Evolutionary conservation across 2,888 invertebrate species (phyloP), one percentile per base, ranked within the genome.

Genomic region (Eupithecia vulgata): DNA sequence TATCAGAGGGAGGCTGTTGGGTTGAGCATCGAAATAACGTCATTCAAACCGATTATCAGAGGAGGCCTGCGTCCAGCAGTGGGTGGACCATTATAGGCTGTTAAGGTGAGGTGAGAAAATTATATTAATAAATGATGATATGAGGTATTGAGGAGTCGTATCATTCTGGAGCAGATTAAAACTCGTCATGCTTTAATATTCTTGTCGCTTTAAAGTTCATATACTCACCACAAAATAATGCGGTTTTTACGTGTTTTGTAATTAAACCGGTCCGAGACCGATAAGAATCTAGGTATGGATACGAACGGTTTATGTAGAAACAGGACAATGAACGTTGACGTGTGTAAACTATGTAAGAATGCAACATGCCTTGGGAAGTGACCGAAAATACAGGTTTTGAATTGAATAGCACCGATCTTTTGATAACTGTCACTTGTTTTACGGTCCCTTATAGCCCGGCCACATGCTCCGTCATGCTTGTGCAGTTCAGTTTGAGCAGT

Each of bases 231-330:
- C 52, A 48, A 67, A 40, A 42, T 70, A 62, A 70, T 71, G 65
- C 48, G 64, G 61, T 73, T 73, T 75, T 75, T 68, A 72, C 71
- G 70, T 69, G 67, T 75, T 65, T 69, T 34, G 72, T 75, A 71
- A 76, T 76, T 71, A 76, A 69, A 65, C 70, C 72, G 65, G 76
- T 78, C 76, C 74, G 69, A 66, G 30, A 21, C 17, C 30, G 76
- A 78, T 79, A 76, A 73, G 64, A 64, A 76, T 74, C 74, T 65
- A 59, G 61, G 61, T 61, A 34, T 25, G 30, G 34, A 62, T 75
- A 62, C 72, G 69, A n/a, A 70, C 72, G 67, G 72, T 72, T 70
- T 70, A 65, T 57, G 61, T 30, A 61, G 34, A 70, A 75, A 70
- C 66, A 71, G 74, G 74, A 74, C 69, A 72, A 72, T 69, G 66